Evolutionary conservation across 2,113 vertebrate species (phyloP).

Genomic region (Salvelinus alpinus): DNA sequence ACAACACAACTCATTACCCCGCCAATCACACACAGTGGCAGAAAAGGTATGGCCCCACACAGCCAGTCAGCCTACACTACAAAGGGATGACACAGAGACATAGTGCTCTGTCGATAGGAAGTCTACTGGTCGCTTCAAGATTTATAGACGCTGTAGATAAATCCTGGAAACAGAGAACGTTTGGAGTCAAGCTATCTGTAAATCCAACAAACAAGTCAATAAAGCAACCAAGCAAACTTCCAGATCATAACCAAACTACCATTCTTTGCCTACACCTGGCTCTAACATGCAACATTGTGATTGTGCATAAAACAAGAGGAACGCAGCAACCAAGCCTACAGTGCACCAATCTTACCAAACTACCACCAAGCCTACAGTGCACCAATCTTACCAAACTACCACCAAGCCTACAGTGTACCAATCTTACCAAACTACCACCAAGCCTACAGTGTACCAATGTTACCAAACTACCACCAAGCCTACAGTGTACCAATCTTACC

Average conservation of each 20-base stretch:
- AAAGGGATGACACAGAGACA: neutral
- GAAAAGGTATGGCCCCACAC: neutral
- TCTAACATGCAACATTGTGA: neutral
- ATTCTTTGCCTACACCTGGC: neutral
- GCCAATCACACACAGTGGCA: neutral
- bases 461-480: too few relatives aligned
- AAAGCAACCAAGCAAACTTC: neutral
- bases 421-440: too few relatives aligned
- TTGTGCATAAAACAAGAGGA: neutral
- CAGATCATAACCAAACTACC: too few relatives aligned
- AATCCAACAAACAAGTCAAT: neutral
- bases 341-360: too few relatives aligned
- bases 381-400: too few relatives aligned
- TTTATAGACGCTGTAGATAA: neutral
- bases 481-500: too few relatives aligned
- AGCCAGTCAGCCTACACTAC: neutral
- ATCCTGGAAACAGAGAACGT: neutral
- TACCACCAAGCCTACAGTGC: too few relatives aligned
- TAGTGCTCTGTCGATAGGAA: neutral
- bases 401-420: too few relatives aligned
- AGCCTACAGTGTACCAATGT: too few relatives aligned
- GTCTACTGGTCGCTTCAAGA: neutral
- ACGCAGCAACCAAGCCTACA: too few relatives aligned
- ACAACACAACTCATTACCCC: too few relatives aligned
- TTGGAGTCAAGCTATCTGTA: neutral